These are phyloP conservation scores for Anoura caudifer DNA, from an alignment of 2,113 vertebrate species.

Conservation along the genomic window DNA sequence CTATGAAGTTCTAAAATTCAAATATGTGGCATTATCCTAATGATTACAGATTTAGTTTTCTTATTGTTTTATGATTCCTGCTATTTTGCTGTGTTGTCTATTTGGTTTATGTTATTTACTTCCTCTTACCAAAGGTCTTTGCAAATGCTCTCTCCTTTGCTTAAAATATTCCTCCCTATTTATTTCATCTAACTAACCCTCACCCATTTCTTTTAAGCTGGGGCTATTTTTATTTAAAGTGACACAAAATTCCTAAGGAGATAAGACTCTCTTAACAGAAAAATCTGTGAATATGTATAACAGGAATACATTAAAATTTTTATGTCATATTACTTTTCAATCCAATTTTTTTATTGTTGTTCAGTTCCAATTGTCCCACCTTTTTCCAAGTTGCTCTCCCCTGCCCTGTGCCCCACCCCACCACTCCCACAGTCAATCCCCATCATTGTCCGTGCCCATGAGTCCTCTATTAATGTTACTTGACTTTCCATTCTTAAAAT, in stretches of 20 bases:
- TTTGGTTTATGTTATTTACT: neutral
- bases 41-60: neutral
- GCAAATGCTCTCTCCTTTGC: neutral
- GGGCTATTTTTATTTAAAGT: conserved; percentile 44
- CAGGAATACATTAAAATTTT: neutral
- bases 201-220: neutral
- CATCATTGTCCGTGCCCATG: too few relatives aligned
- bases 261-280: neutral
- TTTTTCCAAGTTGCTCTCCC: too few relatives aligned
- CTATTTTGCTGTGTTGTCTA: neutral
- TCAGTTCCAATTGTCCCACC: too few relatives aligned
- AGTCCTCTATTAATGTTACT: too few relatives aligned
- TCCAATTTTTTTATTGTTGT: neutral
- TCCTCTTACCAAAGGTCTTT: neutral
- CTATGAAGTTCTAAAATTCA: neutral
- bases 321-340: neutral
- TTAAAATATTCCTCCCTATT: neutral
- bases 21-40: neutral
- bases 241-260: conserved; percentile 24
- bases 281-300: neutral
- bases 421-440: too few relatives aligned
- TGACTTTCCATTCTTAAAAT: neutral
- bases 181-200: neutral
- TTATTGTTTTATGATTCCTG: neutral
- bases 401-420: too few relatives aligned